Conservation (phyloP, 2,113 vertebrate genomes). For the Galemys pyrenaicus region DNA sequence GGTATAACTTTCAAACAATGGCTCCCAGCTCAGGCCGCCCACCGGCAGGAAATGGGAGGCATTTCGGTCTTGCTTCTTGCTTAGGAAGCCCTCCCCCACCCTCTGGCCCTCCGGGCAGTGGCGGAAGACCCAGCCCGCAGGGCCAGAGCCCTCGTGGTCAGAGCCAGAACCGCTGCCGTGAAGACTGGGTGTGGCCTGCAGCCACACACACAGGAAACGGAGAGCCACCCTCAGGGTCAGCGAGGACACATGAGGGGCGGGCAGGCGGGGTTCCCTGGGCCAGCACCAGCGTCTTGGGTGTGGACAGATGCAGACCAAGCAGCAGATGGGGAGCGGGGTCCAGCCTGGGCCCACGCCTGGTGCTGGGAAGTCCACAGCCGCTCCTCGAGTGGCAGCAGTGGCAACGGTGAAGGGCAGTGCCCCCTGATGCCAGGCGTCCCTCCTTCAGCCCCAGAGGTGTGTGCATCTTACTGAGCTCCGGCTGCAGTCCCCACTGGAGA, state of each 20-base stretch:
- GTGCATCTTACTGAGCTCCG: neutral
- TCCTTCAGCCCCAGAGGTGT: neutral
- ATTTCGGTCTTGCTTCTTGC: constrained; percentile 42
- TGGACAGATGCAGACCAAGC: neutral
- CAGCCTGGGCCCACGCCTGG: neutral
- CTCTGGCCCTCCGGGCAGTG: neutral
- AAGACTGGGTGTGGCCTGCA: neutral
- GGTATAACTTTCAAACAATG: neutral
- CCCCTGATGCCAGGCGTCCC: neutral
- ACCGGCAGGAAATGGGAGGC: constrained; percentile 61
- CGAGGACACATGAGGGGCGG: neutral
- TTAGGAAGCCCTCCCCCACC: constrained; percentile 19
- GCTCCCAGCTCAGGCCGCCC: constrained; percentile 21
- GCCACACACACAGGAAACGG: neutral
- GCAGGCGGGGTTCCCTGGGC: neutral
- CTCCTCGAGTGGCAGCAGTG: neutral
- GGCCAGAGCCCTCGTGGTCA: neutral
- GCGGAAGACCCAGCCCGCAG: neutral
- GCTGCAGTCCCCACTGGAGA: neutral
- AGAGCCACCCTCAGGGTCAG: neutral
- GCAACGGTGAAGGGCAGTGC: neutral
- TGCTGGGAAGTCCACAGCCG: neutral
- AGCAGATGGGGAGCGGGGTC: fast-evolving
- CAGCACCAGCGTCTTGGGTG: neutral
- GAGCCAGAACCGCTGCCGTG: neutral